A percentile compares a stretch with the other conserved stretches of the same genome.
Evolutionary conservation across 2,888 invertebrate genomes (phyloP).

Genomic region (Dasypolia templi): DNA sequence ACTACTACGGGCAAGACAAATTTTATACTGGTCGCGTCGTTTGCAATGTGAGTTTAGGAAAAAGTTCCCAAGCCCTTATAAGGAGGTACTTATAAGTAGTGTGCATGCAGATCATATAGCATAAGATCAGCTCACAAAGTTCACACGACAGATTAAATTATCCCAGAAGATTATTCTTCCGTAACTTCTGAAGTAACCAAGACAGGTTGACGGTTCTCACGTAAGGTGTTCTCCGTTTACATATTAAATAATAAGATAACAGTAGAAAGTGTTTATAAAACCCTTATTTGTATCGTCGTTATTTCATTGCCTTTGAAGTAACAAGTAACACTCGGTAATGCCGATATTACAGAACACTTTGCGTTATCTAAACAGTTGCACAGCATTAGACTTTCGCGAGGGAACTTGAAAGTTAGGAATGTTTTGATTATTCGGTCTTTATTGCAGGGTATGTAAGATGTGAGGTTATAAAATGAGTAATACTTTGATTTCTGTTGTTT

Average conservation of each 20-base stretch:
- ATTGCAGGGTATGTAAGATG: slow-evolving; percentile 34
- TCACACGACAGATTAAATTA: slow-evolving; percentile 34
- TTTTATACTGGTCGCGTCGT: not conserved
- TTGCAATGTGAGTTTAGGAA: no score
- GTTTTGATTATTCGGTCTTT: slow-evolving; percentile 43
- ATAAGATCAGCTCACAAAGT: slow-evolving; percentile 11
- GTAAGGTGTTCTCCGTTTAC: slow-evolving; percentile 34
- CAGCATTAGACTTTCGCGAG: slow-evolving; percentile 53
- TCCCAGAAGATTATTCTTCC: slow-evolving; percentile 25
- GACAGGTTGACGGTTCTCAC: slow-evolving; percentile 52
- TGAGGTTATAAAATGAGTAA: slow-evolving; percentile 36
- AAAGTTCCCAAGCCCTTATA: not conserved
- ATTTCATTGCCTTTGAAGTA: slow-evolving; percentile 66
- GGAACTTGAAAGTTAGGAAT: slow-evolving; percentile 51
- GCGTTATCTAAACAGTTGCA: slow-evolving; percentile 61
- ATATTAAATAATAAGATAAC: slow-evolving; percentile 60
- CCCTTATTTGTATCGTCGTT: slow-evolving; percentile 54
- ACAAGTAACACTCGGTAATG: slow-evolving; percentile 48
- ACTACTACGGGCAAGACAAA: not conserved
- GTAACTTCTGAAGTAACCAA: slow-evolving; percentile 15
- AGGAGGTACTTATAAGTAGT: no score
- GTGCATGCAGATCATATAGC: no score
- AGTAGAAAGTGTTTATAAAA: slow-evolving; percentile 65
- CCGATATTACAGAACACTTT: slow-evolving; percentile 56
- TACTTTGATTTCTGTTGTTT: slow-evolving; percentile 40